phyloP scores from a whole-genome alignment of 2,797 vertebrate species.

The Melopsittacus undulatus region DNA sequence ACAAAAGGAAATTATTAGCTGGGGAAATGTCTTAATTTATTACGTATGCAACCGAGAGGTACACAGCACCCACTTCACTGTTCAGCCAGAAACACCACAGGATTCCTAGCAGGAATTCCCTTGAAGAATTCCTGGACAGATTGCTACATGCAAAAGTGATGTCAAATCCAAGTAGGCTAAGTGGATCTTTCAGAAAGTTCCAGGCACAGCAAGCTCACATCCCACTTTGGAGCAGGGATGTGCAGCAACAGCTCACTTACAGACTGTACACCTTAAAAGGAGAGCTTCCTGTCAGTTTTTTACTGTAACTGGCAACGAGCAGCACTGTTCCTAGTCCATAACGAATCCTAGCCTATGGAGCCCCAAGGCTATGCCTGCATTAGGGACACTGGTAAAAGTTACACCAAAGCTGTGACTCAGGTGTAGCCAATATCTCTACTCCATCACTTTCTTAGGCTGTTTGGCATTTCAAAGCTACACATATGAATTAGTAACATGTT shows the following conservation, averaged over 20 bases:
- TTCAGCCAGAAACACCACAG: background rate
- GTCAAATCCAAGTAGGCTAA: background rate
- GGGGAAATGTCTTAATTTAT: background rate
- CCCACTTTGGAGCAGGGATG: background rate
- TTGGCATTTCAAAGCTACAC: background rate
- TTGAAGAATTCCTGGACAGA: background rate
- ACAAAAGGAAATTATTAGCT: background rate
- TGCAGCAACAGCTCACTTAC: background rate
- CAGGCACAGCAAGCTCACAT: background rate
- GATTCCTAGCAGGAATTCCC: background rate
- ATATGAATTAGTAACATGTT: background rate
- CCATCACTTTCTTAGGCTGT: background rate
- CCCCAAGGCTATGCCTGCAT: background rate
- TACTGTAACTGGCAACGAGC: background rate
- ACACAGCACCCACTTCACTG: background rate
- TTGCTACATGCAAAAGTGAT: background rate
- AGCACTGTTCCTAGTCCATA: background rate
- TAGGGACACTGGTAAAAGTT: background rate
- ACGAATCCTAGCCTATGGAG: background rate
- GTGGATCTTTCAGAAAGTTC: background rate
- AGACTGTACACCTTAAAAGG: background rate
- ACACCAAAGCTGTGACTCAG: background rate
- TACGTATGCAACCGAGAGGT: background rate
- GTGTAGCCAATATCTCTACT: background rate
- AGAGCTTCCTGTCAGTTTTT: background rate